Evolutionary conservation across 1,140 invertebrate species (phyloP).

Genomic region (Probaryconus sp.): DNA sequence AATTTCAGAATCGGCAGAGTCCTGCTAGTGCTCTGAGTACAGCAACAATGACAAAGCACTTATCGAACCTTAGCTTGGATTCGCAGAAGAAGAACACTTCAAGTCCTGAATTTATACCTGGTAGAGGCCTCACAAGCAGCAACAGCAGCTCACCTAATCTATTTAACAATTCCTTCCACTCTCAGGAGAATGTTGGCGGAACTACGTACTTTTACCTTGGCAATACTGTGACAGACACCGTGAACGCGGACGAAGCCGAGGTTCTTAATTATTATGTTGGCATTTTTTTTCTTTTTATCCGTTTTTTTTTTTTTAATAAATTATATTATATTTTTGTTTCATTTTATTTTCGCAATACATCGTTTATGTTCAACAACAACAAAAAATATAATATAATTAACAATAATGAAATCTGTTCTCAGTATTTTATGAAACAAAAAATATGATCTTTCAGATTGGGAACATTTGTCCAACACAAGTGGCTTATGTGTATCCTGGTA

Average conservation of each 20-base stretch:
- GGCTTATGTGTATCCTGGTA: constrained; percentile 82
- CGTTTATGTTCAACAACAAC: no score
- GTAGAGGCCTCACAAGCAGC: constrained; percentile 68
- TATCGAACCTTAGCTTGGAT: constrained; percentile 80
- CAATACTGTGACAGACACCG: constrained; percentile 74
- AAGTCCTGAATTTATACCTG: constrained; percentile 76
- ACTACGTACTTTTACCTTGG: constrained; percentile 93
- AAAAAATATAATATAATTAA: no score
- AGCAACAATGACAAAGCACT: constrained; percentile 78
- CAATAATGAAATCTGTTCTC: no score
- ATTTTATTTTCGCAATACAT: no score
- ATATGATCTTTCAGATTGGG: constrained; percentile 60
- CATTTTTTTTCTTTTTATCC: constrained; percentile 17
- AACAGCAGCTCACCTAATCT: constrained; percentile 75
- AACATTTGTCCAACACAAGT: constrained; percentile 66
- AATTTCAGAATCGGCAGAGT: constrained; percentile 79
- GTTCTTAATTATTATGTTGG: no score
- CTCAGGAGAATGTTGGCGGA: constrained; percentile 93
- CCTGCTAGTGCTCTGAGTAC: constrained; percentile 76
- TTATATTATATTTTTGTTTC: no score
- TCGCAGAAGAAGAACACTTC: constrained; percentile 76
- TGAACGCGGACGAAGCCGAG: constrained; percentile 69
- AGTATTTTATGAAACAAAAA: background rate
- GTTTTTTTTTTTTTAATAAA: no score
- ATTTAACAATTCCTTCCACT: constrained; percentile 75